phyloP scores from a whole-genome alignment of 2,888 invertebrate genomes.

The Xylota sylvarum region DNA sequence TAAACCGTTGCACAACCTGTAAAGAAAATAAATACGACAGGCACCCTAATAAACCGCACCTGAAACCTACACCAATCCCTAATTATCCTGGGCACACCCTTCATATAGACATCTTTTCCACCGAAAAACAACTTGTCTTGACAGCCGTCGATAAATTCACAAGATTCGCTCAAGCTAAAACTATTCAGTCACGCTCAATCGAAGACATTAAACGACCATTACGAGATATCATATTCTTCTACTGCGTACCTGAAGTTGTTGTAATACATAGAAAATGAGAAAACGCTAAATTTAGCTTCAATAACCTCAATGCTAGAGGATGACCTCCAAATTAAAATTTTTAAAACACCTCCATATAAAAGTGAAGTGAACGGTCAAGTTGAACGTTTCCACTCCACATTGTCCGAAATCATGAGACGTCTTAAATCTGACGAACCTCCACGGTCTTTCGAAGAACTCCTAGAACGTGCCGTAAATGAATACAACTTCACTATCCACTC shows the following conservation, averaged over 20 bases:
- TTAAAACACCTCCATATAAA: constrained; percentile 18
- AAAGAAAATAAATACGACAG: constrained; percentile 13
- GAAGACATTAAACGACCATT: neutral
- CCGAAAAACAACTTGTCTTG: constrained; percentile 44
- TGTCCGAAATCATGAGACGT: no score
- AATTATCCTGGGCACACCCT: constrained; percentile 52
- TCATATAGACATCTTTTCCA: constrained; percentile 61
- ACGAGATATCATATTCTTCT: neutral
- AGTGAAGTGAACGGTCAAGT: constrained; percentile 65
- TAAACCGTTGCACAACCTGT: constrained; percentile 31
- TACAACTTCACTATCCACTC: no score
- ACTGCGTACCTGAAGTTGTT: constrained; percentile 50
- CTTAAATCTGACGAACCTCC: no score
- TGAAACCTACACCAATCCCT: constrained; percentile 48
- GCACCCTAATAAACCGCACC: constrained; percentile 50
- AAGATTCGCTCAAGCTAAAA: constrained; percentile 6
- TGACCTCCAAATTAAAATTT: neutral
- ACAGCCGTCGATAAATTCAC: constrained; percentile 63
- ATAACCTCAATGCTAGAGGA: neutral
- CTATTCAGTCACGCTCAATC: neutral
- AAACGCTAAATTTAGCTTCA: constrained; percentile 46
- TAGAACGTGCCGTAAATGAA: no score
- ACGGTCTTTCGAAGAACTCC: no score
- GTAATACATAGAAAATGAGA: constrained; percentile 63
- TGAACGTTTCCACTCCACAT: neutral